Base-by-base conservation (phyloP, 1,140 invertebrate species). In the Propsilocerus akamusi region DNA sequence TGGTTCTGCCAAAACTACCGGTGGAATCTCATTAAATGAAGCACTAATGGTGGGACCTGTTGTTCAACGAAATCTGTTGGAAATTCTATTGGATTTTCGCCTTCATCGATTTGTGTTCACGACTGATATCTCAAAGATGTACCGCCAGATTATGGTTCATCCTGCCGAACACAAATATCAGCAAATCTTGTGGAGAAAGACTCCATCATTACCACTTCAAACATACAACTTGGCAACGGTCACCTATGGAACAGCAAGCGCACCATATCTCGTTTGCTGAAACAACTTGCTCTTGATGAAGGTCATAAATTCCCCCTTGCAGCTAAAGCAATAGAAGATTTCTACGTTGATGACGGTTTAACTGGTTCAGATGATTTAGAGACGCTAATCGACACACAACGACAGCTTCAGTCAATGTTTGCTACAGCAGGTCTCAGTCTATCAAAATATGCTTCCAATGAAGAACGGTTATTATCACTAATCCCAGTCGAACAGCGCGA, bases 81-180 rank as follows among this genome's bases (percentile, higher is more conserved):
- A 56, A n/a, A 58, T 68, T 24, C 24, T 71, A 24, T n/a, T 65
- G 0, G 51, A 62, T 17, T 73, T 72, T 54, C 53, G 67, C 22
- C 54, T 52, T 11, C 56, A 63, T 46, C 48, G 50, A 23, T 54
- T 60, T 41, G 61, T 58, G 1, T 28, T 70, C 4, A 54, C 54
- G 1, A 58, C 53, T 22, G 67, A 70, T 41, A 59, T 68, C 49
- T 53, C 52, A 46, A 65, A 66, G 53, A 69, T 69, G 66, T 72
- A 66, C 48, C 52, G 65, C 6, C 66, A 68, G 51, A 58, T 70
- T 24, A 25, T 51, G 48, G 54, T 70, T 8, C 49, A 62, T 49
- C 25, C 53, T 22, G 51, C 58, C 5, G 57, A 68, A 51, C 47
- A 55, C 6, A 54, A 63, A 25, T 64, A 59, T 41, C 66, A 71